Percentiles rank a stretch among this genome's conserved stretches.
Evolutionary conservation across 2,113 vertebrate genomes (phyloP).

Genomic region (Manacus vitellinus): DNA sequence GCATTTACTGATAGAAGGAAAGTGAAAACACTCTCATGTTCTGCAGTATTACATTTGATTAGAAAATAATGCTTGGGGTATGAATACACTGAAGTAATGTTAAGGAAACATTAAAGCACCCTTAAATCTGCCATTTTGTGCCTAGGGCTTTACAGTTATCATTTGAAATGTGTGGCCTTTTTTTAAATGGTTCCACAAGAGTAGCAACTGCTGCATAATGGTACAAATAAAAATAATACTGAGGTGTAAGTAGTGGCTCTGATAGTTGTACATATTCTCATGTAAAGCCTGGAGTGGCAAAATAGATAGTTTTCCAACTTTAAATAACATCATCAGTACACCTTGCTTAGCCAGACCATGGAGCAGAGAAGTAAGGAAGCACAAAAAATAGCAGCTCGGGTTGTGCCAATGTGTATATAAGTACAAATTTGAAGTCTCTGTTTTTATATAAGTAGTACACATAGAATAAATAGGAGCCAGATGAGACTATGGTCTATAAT

Average conservation of each 20-base stretch:
- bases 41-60: conserved; percentile 49
- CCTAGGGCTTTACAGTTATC: conserved; percentile 20
- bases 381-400: background rate
- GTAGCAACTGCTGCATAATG: conserved; percentile 19
- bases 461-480: background rate
- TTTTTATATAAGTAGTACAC: background rate
- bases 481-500: background rate
- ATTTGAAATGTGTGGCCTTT: background rate
- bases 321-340: background rate
- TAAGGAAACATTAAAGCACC: conserved; percentile 38
- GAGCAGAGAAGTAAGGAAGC: background rate
- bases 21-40: background rate
- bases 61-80: conserved; percentile 50
- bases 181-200: conserved; percentile 20
- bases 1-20: background rate
- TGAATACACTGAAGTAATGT: conserved; percentile 23
- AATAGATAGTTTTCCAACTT: background rate
- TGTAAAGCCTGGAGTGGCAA: background rate
- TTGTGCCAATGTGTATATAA: background rate
- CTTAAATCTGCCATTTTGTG: conserved; percentile 35
- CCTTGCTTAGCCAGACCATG: background rate
- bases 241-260: background rate
- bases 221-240: conserved; percentile 33
- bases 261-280: background rate
- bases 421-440: background rate